These are phyloP conservation scores for Dastarcus helophoroides DNA, from an alignment of 2,888 invertebrate genomes.

Conservation along the genomic window DNA sequence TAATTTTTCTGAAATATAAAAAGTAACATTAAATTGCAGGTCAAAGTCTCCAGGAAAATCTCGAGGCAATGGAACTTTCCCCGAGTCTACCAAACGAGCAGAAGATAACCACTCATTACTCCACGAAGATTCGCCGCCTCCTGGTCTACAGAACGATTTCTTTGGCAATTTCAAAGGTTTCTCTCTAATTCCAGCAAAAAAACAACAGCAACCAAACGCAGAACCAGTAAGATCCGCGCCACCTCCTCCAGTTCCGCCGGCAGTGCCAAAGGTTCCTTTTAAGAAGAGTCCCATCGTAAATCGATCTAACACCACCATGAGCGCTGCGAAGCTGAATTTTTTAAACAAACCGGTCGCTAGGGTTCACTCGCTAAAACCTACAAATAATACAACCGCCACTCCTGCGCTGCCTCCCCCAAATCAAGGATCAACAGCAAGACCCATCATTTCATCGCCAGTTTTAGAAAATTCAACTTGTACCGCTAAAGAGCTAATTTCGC, in stretches of 20 bases:
- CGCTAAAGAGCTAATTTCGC: constrained; percentile 59
- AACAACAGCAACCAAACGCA: constrained; percentile 26
- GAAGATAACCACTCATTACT: constrained; percentile 62
- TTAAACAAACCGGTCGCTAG: constrained; percentile 23
- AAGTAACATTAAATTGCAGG: constrained; percentile 27
- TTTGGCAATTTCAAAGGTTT: constrained; percentile 84
- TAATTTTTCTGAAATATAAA: too few relatives aligned
- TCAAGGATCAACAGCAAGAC: constrained; percentile 51
- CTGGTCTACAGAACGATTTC: constrained; percentile 43
- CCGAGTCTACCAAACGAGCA: constrained; percentile 41
- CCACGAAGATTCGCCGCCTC: constrained; percentile 26
- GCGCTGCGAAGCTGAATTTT: constrained; percentile 16
- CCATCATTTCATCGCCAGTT: constrained; percentile 71
- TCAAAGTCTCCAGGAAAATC: constrained; percentile 34
- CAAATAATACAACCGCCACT: constrained; percentile 33
- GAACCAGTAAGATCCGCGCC: constrained; percentile 17
- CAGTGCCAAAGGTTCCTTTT: constrained; percentile 8
- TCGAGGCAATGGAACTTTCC: constrained; percentile 32
- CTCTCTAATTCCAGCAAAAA: constrained; percentile 54
- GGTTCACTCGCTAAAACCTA: constrained; percentile 31
- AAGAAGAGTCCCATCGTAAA: constrained; percentile 12
- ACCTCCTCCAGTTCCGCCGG: constrained; percentile 15
- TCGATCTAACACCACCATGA: constrained; percentile 15
- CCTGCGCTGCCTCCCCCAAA: constrained; percentile 54
- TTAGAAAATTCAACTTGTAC: constrained; percentile 72